phyloP scores from a whole-genome alignment of 2,888 invertebrate genomes.

The Agonopterix arenella region DNA sequence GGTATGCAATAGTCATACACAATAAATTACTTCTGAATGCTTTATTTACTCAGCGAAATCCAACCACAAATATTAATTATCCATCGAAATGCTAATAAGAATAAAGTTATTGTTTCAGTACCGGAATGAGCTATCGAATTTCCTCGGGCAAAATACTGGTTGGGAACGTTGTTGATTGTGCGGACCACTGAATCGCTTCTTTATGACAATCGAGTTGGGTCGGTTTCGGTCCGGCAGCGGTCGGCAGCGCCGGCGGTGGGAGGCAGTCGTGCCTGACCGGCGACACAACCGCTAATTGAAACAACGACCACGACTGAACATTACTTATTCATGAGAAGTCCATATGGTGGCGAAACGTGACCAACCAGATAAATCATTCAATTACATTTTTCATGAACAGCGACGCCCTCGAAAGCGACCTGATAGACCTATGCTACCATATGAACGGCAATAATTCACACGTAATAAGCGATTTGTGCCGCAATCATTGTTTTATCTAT shows the following conservation, averaged over 20 bases:
- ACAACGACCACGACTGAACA: conserved; percentile 70
- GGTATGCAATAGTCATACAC: too few species aligned
- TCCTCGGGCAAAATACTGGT: conserved; percentile 15
- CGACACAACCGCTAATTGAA: conserved; percentile 75
- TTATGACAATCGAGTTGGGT: conserved; percentile 29
- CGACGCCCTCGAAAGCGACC: conserved; percentile 9
- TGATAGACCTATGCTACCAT: background rate
- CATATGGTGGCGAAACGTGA: conserved; percentile 72
- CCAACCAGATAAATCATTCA: conserved; percentile 70
- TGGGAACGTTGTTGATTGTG: conserved; percentile 14
- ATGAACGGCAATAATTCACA: conserved; percentile 10
- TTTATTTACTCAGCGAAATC: background rate
- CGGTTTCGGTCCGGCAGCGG: conserved; percentile 22
- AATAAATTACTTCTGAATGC: too few species aligned
- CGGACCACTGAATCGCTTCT: conserved; percentile 17
- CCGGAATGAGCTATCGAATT: conserved; percentile 18
- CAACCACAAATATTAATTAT: conserved; percentile 15
- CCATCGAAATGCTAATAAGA: conserved; percentile 14
- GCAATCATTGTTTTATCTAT: conserved; percentile 14
- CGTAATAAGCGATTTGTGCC: conserved; percentile 2
- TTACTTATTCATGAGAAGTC: conserved; percentile 75
- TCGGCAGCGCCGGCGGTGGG: conserved; percentile 25
- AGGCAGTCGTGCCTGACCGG: conserved; percentile 52
- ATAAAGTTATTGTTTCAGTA: conserved; percentile 20
- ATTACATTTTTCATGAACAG: conserved; percentile 69